phyloP scores from a whole-genome alignment of 2,113 vertebrate species.

The Ptilonorhynchus violaceus region DNA sequence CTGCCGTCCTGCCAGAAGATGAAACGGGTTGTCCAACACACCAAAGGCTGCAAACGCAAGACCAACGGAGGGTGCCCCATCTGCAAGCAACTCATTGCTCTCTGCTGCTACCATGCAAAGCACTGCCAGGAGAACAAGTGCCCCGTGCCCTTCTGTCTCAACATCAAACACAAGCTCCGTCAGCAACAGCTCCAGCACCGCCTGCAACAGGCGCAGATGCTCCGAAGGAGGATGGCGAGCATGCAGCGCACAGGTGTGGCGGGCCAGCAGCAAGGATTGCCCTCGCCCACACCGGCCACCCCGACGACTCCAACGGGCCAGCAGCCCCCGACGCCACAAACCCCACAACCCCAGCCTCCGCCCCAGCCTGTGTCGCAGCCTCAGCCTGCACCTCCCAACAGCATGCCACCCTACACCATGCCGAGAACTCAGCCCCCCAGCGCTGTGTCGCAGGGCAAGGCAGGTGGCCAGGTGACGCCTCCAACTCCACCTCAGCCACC shows the following conservation, averaged over 20 bases:
- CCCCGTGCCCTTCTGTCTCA: conserved; percentile 96
- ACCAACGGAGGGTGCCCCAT: conserved; percentile 96
- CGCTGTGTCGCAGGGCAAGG: conserved; percentile 79
- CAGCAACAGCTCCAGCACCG: conserved; percentile 96
- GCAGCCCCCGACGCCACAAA: conserved; percentile 89
- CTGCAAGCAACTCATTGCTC: conserved; percentile 97
- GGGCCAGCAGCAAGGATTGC: conserved; percentile 82
- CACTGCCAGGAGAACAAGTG: conserved; percentile 99
- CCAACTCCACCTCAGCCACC: conserved; percentile 75
- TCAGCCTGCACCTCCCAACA: conserved; percentile 77
- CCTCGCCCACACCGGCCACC: conserved; percentile 88
- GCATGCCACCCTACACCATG: conserved; percentile 73
- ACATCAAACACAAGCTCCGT: conserved; percentile 96
- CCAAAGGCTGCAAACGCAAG: conserved; percentile 96
- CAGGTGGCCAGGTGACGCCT: conserved; percentile 76
- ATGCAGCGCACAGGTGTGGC: conserved; percentile 91
- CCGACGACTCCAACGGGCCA: conserved; percentile 87
- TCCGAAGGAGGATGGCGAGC: conserved; percentile 92
- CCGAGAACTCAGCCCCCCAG: conserved; percentile 72
- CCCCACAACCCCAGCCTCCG: conserved; percentile 82
- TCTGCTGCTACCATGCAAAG: conserved; percentile 98
- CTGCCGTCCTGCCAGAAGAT: conserved; percentile 98
- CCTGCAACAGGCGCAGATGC: conserved; percentile 96
- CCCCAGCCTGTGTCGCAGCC: conserved; percentile 70
- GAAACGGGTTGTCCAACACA: conserved; percentile 97